A percentile compares a stretch with the other conserved stretches of the same genome.
Evolutionary conservation across 2,797 vertebrate genomes (phyloP).

Genomic region (Sphenodon punctatus): DNA sequence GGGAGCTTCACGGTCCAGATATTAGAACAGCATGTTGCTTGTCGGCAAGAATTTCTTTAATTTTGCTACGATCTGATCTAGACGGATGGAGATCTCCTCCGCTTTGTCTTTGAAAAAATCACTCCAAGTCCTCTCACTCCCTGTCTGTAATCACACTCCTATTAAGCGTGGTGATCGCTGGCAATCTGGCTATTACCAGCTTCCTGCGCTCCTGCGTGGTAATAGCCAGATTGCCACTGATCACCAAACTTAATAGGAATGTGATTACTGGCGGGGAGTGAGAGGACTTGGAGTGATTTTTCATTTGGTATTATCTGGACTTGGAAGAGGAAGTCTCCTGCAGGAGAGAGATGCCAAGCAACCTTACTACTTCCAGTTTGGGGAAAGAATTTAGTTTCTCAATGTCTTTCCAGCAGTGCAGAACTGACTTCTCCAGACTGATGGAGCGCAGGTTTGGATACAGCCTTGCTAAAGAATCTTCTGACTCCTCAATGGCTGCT

Average conservation of each 20-base stretch:
- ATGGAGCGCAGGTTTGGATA: constrained; percentile 92
- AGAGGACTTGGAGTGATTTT: too few relatives aligned
- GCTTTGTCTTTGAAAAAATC: constrained; percentile 93
- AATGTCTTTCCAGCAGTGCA: constrained; percentile 92
- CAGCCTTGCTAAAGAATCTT: constrained; percentile 83
- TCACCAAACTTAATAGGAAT: too few relatives aligned
- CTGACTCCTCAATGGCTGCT: constrained; percentile 83
- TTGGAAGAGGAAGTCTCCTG: too few relatives aligned
- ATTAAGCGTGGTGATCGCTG: constrained; percentile 89
- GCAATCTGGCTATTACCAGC: constrained; percentile 92
- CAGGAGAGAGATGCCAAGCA: constrained; percentile 91
- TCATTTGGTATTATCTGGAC: too few relatives aligned
- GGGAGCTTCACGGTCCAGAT: constrained; percentile 88
- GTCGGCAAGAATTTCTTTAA: constrained; percentile 90
- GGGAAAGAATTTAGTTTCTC: constrained; percentile 93
- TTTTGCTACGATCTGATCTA: constrained; percentile 93
- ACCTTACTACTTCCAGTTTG: constrained; percentile 91
- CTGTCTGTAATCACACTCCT: constrained; percentile 87
- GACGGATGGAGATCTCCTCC: constrained; percentile 86
- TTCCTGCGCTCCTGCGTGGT: constrained; percentile 88
- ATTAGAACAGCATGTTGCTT: constrained; percentile 90
- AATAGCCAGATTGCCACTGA: constrained; percentile 87
- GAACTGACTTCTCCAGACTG: constrained; percentile 92
- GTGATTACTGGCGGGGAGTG: too few relatives aligned
- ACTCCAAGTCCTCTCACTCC: constrained; percentile 94